Conservation (phyloP, 2,888 invertebrate species). For the Scelioninae gen. 2 region DNA sequence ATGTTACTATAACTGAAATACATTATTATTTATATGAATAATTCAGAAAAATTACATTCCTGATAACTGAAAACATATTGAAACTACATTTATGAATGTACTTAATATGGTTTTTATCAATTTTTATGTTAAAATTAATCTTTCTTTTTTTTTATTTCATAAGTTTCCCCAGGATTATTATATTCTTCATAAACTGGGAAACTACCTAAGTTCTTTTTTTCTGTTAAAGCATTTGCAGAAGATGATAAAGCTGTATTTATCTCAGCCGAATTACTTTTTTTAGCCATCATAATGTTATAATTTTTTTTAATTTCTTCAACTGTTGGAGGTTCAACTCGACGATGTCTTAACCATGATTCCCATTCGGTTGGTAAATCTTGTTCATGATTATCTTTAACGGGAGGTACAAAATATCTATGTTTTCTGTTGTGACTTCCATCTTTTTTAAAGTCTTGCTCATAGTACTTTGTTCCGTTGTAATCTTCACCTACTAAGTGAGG, state of each 20-base stretch:
- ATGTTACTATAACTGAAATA: too few relatives aligned
- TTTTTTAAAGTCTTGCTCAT: constrained; percentile 80
- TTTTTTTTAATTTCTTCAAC: constrained; percentile 84
- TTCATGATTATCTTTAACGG: constrained; percentile 80
- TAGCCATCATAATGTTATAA: constrained; percentile 82
- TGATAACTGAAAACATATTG: too few relatives aligned
- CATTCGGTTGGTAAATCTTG: constrained; percentile 90
- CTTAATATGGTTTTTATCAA: too few relatives aligned
- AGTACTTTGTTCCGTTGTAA: constrained; percentile 89
- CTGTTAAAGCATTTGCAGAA: too few relatives aligned
- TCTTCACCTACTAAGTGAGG: constrained; percentile 82
- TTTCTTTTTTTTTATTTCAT: constrained; percentile 27
- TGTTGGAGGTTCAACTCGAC: constrained; percentile 81
- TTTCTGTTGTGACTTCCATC: constrained; percentile 75
- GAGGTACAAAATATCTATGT: constrained; percentile 85
- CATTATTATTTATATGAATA: too few relatives aligned
- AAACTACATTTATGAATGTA: too few relatives aligned
- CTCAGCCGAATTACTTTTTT: constrained; percentile 84
- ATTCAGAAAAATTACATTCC: too few relatives aligned
- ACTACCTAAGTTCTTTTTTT: too few relatives aligned
- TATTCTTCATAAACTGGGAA: constrained; percentile 81
- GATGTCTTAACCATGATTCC: constrained; percentile 88
- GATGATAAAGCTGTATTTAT: constrained; percentile 81
- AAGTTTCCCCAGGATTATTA: constrained; percentile 71
- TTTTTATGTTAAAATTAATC: too few relatives aligned